Conservation (phyloP, 1,140 invertebrate species). For the Cotesia chilonis region DNA sequence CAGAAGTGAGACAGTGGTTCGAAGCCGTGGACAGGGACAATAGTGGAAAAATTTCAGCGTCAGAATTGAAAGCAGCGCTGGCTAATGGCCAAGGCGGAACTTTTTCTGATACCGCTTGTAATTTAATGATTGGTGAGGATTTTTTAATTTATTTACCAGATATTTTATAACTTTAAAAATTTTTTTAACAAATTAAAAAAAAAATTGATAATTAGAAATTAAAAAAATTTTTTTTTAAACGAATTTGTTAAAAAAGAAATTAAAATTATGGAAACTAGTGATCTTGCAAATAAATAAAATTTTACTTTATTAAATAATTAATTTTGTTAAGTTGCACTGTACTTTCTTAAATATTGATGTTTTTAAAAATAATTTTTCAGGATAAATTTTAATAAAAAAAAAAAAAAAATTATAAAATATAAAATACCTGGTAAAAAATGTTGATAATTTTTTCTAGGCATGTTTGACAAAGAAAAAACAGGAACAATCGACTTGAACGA, state of each 20-base stretch:
- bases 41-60: constrained; percentile 82
- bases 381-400: too few species aligned
- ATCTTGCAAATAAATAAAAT: too few species aligned
- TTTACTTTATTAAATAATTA: too few species aligned
- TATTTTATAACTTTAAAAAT: constrained; percentile 46
- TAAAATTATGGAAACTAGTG: too few species aligned
- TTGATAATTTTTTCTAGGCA: constrained; percentile 65
- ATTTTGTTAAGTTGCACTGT: too few species aligned
- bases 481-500: constrained; percentile 89
- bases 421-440: too few species aligned
- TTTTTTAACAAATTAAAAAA: neutral
- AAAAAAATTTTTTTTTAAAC: too few species aligned
- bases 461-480: constrained; percentile 87
- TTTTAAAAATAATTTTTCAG: too few species aligned
- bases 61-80: constrained; percentile 82
- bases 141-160: neutral
- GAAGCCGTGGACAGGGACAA: constrained; percentile 80
- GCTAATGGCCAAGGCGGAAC: constrained; percentile 87
- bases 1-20: constrained; percentile 85
- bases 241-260: too few species aligned
- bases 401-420: too few species aligned
- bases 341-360: too few species aligned
- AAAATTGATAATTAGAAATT: too few species aligned
- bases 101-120: constrained; percentile 86
- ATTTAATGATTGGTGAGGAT: constrained; percentile 84